Base-by-base conservation (phyloP, 2,888 invertebrate species). In the Oscheius myriophilus region DNA sequence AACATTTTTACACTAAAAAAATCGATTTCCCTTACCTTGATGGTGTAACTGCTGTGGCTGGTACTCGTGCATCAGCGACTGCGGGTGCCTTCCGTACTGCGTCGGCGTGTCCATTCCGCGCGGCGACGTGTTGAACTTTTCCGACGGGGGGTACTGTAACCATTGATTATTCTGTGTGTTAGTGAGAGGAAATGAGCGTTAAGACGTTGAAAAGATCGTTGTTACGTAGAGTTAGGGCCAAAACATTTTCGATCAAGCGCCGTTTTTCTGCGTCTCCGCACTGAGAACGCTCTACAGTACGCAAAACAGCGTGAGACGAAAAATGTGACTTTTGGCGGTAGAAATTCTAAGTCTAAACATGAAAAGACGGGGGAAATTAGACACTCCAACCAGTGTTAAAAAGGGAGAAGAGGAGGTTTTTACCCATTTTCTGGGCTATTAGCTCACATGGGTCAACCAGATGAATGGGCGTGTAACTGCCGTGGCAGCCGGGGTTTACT, bases 121-220 rank as follows among this genome's bases (percentile, higher is more conserved):
- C 18, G 68, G 68, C 4, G 63, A 39, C 18, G 45, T 51, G 51
- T 63, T 53, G 70, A 73, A 78, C 62, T 78, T 78, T 64, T 78
- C 78, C 70, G 64, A 71, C 54, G 72, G 68, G 33, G 71, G 73
- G 70, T 78, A 78, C 78, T 78, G 73, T 55, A 77, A 75, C 16
- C 39, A 33, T 33, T 7, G 11, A 21, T n/a, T 25, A 11, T 66
- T n/a, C n/a, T n/a, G n/a, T 9, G 33, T 33, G 33, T 33, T 33
- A 33, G 33, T 33, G 9, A 57, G 11, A 57, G 11, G 33, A 33
- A 33, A 33, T 33, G 33, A 6, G n/a, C 9, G 33, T 6, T 3
- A 9, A 33, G 33, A 6, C 33, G 33, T 33, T 33, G 9, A 33
- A 33, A 3, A 33, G 33, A 33, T 33, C 9, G 33, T 33, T 33